Percentiles rank a stretch among this genome's conserved stretches.
Evolutionary conservation across 2,113 vertebrate genomes (phyloP).

Genomic region (Phocoena phocoena): DNA sequence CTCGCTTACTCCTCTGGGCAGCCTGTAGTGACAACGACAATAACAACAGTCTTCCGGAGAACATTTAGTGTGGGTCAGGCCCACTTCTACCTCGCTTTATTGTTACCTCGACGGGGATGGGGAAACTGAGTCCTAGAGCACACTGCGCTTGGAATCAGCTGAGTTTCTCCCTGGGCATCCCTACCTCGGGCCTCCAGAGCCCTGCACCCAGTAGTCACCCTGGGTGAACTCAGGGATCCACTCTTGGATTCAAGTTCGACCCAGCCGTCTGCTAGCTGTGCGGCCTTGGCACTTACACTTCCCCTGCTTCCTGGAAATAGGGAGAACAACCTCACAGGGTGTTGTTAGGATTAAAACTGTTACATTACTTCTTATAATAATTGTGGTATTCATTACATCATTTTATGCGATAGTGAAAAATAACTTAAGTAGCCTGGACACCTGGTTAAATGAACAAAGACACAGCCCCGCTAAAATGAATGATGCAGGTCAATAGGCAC

Average conservation of each 20-base stretch:
- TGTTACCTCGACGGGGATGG: background rate
- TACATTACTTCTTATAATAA: background rate
- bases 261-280: background rate
- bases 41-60: background rate
- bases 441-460: background rate
- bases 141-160: background rate
- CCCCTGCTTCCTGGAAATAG: background rate
- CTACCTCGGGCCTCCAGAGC: background rate
- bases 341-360: background rate
- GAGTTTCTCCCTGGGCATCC: background rate
- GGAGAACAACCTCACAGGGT: background rate
- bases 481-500: rapidly evolving
- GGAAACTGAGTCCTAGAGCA: constrained; percentile 26
- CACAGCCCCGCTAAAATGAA: background rate
- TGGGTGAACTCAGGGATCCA: background rate
- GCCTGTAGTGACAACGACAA: background rate
- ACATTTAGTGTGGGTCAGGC: background rate
- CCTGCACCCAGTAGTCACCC: background rate
- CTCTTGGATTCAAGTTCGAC: background rate
- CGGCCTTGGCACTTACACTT: background rate
- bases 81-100: background rate
- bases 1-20: background rate
- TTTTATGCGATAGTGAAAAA: background rate
- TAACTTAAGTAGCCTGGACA: background rate
- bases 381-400: background rate